Conservation (phyloP, 92 coral and sea anemone genomes). For the Phenganax marumi region DNA sequence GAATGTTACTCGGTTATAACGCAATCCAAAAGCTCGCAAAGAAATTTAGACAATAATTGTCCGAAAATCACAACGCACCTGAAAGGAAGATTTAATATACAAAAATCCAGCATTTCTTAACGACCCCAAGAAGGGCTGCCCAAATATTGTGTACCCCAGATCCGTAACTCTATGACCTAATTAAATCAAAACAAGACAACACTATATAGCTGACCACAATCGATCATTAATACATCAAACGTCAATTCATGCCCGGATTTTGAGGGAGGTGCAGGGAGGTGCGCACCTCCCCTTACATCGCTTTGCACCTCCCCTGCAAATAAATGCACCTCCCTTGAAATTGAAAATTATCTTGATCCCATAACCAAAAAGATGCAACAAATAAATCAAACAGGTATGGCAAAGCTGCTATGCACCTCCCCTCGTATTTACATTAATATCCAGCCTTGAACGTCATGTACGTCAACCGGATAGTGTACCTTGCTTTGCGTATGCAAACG, state of each 20-base stretch:
- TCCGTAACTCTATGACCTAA: conserved; percentile 95
- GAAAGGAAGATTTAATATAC: conserved; percentile 90
- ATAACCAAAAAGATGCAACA: too few species aligned
- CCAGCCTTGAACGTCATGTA: neutral
- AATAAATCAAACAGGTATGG: too few species aligned
- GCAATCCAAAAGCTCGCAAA: neutral
- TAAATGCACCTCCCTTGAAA: too few species aligned
- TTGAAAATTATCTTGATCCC: too few species aligned
- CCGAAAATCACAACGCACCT: conserved; percentile 53
- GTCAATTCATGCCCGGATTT: too few species aligned
- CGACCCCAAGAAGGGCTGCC: conserved; percentile 97
- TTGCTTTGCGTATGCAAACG: conserved; percentile 97
- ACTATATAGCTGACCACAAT: too few species aligned
- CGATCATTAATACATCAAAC: too few species aligned
- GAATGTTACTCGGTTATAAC: neutral
- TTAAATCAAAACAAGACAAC: neutral
- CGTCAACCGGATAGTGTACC: conserved; percentile 51
- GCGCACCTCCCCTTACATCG: too few species aligned
- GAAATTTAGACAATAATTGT: neutral
- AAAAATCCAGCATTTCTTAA: conserved; percentile 92
- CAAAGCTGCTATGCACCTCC: too few species aligned
- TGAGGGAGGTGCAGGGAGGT: too few species aligned
- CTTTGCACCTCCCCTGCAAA: too few species aligned
- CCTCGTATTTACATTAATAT: conserved; percentile 2
- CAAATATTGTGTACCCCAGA: conserved; percentile 98